phyloP scores from a whole-genome alignment of 2,113 vertebrate species.

The Ciconia maguari region DNA sequence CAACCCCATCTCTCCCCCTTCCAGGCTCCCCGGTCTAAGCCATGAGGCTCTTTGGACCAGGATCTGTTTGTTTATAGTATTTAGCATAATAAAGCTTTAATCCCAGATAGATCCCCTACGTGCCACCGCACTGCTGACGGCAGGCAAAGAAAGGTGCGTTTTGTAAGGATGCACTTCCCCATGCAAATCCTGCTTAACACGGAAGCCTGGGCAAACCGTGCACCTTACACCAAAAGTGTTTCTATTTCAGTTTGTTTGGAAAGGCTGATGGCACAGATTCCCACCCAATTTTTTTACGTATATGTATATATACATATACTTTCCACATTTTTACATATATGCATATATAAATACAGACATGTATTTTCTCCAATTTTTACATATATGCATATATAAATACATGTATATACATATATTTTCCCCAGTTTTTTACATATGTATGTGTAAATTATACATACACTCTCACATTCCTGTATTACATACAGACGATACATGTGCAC shows the following conservation, averaged over 20 bases:
- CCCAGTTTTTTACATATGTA: fast-evolving
- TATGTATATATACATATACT: neutral
- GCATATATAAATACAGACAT: neutral
- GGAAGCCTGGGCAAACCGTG: neutral
- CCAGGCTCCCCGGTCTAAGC: neutral
- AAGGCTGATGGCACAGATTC: neutral
- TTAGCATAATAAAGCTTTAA: neutral
- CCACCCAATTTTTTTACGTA: neutral
- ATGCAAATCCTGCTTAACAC: fast-evolving
- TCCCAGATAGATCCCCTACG: fast-evolving
- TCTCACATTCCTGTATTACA: neutral
- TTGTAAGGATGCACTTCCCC: neutral
- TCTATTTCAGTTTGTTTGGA: neutral
- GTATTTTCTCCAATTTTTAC: neutral
- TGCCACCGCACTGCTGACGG: neutral
- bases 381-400: neutral
- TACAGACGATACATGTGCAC: fast-evolving
- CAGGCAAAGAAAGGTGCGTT: neutral
- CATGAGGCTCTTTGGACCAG: too few species aligned
- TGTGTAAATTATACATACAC: neutral
- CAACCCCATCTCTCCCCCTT: neutral
- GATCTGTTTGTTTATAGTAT: neutral
- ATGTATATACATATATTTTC: fast-evolving
- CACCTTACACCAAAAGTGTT: neutral
- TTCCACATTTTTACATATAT: neutral